Percentiles rank a stretch among this genome's conserved stretches.
Evolutionary conservation across 2,797 vertebrate species (phyloP).

Genomic region (Rhinophrynus dorsalis): DNA sequence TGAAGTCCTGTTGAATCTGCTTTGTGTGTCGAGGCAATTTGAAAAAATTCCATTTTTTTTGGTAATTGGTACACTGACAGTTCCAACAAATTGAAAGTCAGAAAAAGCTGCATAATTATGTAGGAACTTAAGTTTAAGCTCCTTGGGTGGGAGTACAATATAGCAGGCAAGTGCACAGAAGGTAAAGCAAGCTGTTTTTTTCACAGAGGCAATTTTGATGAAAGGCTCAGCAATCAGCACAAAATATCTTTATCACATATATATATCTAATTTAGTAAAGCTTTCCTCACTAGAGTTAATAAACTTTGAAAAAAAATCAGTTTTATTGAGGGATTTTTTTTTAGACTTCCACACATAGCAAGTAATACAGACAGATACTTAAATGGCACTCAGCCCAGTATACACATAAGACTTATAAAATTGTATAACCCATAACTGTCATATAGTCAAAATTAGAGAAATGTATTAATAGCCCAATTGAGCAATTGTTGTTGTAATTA

Average conservation of each 20-base stretch:
- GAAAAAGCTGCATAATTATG: conserved; percentile 9
- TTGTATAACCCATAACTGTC: no score
- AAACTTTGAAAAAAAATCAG: not conserved
- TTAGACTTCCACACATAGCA: no score
- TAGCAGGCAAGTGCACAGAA: conserved; percentile 15
- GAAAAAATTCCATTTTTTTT: not conserved
- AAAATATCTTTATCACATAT: conserved; percentile 6
- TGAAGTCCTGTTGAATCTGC: not conserved
- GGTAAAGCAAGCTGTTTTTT: conserved; percentile 3
- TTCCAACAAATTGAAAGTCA: conserved; percentile 3
- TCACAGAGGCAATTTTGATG: not conserved
- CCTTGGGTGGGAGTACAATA: conserved; percentile 27
- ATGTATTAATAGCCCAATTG: no score
- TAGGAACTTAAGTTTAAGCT: conserved; percentile 12
- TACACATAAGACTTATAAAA: no score
- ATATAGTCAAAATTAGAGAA: no score
- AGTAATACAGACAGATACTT: no score
- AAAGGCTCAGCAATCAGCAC: conserved; percentile 17
- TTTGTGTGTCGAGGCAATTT: conserved; percentile 5
- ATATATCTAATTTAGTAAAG: conserved; percentile 6
- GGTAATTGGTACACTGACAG: conserved; percentile 11
- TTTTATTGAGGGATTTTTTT: not conserved
- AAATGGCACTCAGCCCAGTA: no score
- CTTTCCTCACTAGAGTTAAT: conserved; percentile 6
- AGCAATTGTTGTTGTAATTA: no score